A percentile compares a stretch with the other conserved stretches of the same genome.
Conservation (phyloP, 2,888 invertebrate genomes). For the Drosophila histrio region DNA sequence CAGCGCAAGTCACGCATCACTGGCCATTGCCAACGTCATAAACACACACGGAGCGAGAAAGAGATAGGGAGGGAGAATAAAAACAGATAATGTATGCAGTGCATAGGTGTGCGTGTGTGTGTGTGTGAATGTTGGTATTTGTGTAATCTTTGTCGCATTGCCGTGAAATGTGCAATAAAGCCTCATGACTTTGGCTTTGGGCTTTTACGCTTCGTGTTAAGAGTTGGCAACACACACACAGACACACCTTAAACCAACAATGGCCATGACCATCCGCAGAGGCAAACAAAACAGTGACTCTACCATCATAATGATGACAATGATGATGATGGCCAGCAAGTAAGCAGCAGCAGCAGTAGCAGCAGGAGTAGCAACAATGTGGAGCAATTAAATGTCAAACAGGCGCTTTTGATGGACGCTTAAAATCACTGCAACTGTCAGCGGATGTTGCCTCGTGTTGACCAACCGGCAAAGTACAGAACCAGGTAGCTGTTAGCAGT, state of each 20-base stretch:
- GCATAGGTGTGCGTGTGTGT: slow-evolving; percentile 11
- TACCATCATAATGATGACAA: slow-evolving; percentile 10
- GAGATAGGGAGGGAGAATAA: not conserved
- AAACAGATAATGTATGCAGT: slow-evolving; percentile 1
- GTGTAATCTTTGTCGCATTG: slow-evolving; percentile 72
- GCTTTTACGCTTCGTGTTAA: slow-evolving; percentile 61
- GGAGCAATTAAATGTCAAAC: slow-evolving; percentile 76
- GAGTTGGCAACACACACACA: slow-evolving; percentile 40
- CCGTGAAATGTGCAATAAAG: slow-evolving; percentile 73
- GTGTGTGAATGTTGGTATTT: slow-evolving; percentile 11
- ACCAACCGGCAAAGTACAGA: slow-evolving; percentile 19
- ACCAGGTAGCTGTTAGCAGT: slow-evolving; percentile 29
- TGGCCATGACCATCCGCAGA: slow-evolving; percentile 18
- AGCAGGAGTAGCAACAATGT: slow-evolving; percentile 64
- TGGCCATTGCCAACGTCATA: slow-evolving; percentile 5
- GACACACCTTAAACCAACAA: slow-evolving; percentile 49
- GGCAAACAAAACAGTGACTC: slow-evolving; percentile 28
- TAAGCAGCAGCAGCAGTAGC: slow-evolving; percentile 18
- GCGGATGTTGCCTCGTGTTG: slow-evolving; percentile 36
- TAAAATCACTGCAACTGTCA: slow-evolving; percentile 74
- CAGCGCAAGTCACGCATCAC: slow-evolving; percentile 18
- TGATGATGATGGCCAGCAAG: slow-evolving; percentile 19
- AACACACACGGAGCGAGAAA: not conserved
- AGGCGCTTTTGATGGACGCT: slow-evolving; percentile 75
- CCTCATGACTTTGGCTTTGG: slow-evolving; percentile 65